These are phyloP conservation scores for Ashinkailepas kermadecensis DNA, from an alignment of 2,888 invertebrate species.

Conservation along the genomic window DNA sequence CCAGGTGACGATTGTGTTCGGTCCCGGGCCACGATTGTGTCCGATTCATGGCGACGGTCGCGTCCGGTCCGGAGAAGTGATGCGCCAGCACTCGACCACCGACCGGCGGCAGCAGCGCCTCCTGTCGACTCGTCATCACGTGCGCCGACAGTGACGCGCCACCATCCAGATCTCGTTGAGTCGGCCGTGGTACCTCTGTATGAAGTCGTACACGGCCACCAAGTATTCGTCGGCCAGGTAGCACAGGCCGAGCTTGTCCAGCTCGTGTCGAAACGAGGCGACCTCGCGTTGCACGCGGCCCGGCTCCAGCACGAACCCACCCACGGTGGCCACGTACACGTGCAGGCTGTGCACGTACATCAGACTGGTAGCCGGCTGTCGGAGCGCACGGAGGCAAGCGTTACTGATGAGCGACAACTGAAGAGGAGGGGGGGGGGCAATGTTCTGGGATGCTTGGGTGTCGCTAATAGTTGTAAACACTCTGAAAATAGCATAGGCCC, in stretches of 20 bases:
- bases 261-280: conserved; percentile 31
- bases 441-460: not conserved
- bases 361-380: conserved; percentile 34
- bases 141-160: conserved; percentile 33
- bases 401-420: not conserved
- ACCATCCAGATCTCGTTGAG: conserved; percentile 37
- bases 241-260: conserved; percentile 34
- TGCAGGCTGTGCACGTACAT: conserved; percentile 34
- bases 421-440: not conserved
- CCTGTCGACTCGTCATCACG: not conserved
- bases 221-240: conserved; percentile 34
- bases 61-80: no score
- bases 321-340: conserved; percentile 35
- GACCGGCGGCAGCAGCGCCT: no score
- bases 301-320: conserved; percentile 36
- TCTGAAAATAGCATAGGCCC: not conserved
- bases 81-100: no score
- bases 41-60: no score
- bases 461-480: not conserved
- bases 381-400: not conserved
- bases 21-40: no score
- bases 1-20: no score
- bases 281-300: conserved; percentile 33
- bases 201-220: conserved; percentile 36
- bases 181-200: conserved; percentile 36